Evolutionary conservation across 2,888 invertebrate genomes (phyloP), one percentile per base, ranked within the genome.

Genomic region (Tiphia femorata): DNA sequence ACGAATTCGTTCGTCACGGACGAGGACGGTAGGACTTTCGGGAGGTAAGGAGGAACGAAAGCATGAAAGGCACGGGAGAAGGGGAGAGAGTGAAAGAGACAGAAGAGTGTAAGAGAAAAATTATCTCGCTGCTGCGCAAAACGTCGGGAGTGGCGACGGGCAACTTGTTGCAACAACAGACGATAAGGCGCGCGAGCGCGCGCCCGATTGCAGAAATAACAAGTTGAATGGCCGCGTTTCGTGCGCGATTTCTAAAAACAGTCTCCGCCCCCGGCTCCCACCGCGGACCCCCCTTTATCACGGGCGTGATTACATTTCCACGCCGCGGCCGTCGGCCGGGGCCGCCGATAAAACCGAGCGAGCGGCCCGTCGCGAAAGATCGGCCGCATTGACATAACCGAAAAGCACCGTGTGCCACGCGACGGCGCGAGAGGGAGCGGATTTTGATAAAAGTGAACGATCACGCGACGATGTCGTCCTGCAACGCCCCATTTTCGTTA

Each of bases 161-260:
- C 47, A 55, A 58, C 53, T n/a, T n/a, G 43, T 67, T 67, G 70
- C 64, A 65, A 73, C 69, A 77, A 65, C 70, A 70, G 51, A 57
- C 59, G 74, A 76, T 72, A 75, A 75, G 54, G 56, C 41, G 25
- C 30, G 27, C 25, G n/a, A n/a, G n/a, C n/a, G n/a, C n/a, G n/a
- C n/a, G n/a, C n/a, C n/a, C 55, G 21, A 51, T 37, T 8, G 58
- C 50, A 57, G 60, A 70, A 77, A 75, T 73, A 76, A 70, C 74
- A 73, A 76, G 77, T 76, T 77, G 73, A 77, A 77, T 58, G 73
- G 58, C 75, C 76, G n/a, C n/a, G 61, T 56, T 49, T 47, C 16
- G 35, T 19, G 10, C 42, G 17, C 46, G 47, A 51, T 58, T 51
- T 37, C 40, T 42, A 8, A 42, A 43, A 49, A 27, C 30, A 27